Evolutionary conservation across 2,888 invertebrate species (phyloP).

Genomic region (Resseliella maxima): DNA sequence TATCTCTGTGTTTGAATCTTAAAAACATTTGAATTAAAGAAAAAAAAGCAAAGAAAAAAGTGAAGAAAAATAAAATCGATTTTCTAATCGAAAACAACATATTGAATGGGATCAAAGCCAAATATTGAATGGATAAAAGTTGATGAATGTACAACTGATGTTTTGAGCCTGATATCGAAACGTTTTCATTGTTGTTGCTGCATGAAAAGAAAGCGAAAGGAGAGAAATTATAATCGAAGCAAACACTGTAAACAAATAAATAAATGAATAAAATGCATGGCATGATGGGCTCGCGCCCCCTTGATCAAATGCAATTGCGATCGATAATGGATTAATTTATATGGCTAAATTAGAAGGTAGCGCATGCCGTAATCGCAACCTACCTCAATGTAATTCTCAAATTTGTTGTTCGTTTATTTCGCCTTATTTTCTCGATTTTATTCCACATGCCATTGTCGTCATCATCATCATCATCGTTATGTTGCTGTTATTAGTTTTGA

Average conservation of each 20-base stretch:
- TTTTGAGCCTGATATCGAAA: not conserved
- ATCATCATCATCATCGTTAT: not conserved
- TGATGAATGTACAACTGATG: not conserved
- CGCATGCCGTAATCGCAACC: constrained; percentile 39
- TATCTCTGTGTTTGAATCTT: not conserved
- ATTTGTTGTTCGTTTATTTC: not conserved
- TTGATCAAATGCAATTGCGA: not conserved
- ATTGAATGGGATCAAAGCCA: not conserved
- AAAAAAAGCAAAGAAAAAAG: too few relatives aligned
- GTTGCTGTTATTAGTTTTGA: constrained; percentile 19
- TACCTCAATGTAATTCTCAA: not conserved
- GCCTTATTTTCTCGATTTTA: constrained; percentile 37
- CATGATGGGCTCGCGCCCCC: not conserved
- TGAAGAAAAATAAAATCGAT: not conserved
- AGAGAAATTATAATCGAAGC: constrained; percentile 30
- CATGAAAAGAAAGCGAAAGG: constrained; percentile 20
- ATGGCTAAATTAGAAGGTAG: constrained; percentile 46
- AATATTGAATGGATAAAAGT: not conserved
- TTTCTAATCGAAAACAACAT: constrained; percentile 11
- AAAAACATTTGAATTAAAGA: too few relatives aligned
- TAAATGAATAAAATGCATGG: not conserved
- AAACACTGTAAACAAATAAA: constrained; percentile 32
- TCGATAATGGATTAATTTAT: constrained; percentile 39
- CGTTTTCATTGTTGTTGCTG: not conserved
- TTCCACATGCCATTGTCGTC: constrained; percentile 23